Evolutionary conservation across 2,797 vertebrate genomes (phyloP).

Genomic region (Odontamblyopus lacepedii): DNA sequence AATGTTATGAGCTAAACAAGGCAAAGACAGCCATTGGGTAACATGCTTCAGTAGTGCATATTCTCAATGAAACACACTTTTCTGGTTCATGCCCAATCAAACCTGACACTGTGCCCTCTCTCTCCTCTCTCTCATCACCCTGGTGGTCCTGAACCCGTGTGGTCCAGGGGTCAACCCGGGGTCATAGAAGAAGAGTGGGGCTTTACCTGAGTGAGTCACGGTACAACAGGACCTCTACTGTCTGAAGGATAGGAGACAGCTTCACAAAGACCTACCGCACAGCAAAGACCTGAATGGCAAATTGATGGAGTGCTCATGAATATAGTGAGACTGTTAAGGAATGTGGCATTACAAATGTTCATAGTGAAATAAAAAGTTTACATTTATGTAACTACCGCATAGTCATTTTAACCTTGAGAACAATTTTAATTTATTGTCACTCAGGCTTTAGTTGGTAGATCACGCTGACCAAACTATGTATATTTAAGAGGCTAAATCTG

Average conservation of each 20-base stretch:
- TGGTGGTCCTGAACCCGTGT: constrained; percentile 57
- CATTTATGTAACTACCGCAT: no score
- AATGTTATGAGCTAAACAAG: neutral
- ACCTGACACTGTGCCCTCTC: neutral
- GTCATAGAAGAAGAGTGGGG: constrained; percentile 17
- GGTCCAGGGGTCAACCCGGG: constrained; percentile 44
- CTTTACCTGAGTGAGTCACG: constrained; percentile 42
- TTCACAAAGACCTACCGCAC: neutral
- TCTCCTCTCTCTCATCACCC: constrained; percentile 14
- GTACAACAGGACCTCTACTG: constrained; percentile 2
- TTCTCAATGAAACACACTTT: neutral
- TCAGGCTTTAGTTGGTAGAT: neutral
- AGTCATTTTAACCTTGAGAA: no score
- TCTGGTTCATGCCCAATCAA: neutral
- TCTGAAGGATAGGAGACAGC: neutral
- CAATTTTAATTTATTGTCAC: neutral
- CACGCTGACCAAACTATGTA: neutral
- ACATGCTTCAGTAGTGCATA: neutral
- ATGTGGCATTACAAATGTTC: no score
- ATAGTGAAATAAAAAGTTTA: no score
- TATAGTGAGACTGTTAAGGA: neutral
- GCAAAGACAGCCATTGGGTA: constrained; percentile 1
- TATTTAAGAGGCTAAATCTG: neutral
- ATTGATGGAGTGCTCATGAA: neutral
- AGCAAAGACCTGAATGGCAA: neutral